Conservation (phyloP, 1,140 invertebrate species). For the Ctenoplectra terminalis region DNA sequence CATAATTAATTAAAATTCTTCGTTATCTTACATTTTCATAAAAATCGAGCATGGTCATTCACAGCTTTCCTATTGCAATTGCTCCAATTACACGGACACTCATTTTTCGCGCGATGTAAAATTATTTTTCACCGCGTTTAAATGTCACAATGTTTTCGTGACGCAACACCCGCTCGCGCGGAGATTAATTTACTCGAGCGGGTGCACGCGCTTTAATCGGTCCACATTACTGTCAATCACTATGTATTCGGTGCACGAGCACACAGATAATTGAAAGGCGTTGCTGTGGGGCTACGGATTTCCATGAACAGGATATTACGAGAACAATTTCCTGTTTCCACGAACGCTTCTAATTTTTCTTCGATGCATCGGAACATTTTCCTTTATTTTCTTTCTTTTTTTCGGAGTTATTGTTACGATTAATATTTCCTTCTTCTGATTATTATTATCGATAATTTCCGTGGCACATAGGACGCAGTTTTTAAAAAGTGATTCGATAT, state of each 20-base stretch:
- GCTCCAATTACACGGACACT: not conserved
- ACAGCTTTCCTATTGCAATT: not conserved
- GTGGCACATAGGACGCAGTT: not conserved
- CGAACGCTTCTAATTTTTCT: not conserved
- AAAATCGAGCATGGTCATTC: too few relatives aligned
- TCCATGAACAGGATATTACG: not conserved
- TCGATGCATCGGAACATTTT: not conserved
- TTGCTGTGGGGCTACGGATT: not conserved
- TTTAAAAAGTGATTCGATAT: not conserved
- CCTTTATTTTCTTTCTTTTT: too few relatives aligned
- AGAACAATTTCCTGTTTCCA: not conserved
- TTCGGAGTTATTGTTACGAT: too few relatives aligned
- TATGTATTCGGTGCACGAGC: not conserved
- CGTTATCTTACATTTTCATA: too few relatives aligned
- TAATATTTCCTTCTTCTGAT: too few relatives aligned
- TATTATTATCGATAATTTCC: not conserved
- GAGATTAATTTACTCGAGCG: slow-evolving; percentile 17
- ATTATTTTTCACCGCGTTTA: slow-evolving; percentile 29
- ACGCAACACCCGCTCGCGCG: slow-evolving; percentile 1
- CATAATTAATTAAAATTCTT: too few relatives aligned
- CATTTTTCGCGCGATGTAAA: slow-evolving; percentile 8
- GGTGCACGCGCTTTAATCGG: not conserved
- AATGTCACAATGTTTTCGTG: slow-evolving; percentile 40
- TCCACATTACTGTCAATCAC: slow-evolving; percentile 31
- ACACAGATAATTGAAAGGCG: slow-evolving; percentile 27